Base-by-base conservation (phyloP, 2,113 vertebrate genomes). In the Engraulis encrasicolus region DNA sequence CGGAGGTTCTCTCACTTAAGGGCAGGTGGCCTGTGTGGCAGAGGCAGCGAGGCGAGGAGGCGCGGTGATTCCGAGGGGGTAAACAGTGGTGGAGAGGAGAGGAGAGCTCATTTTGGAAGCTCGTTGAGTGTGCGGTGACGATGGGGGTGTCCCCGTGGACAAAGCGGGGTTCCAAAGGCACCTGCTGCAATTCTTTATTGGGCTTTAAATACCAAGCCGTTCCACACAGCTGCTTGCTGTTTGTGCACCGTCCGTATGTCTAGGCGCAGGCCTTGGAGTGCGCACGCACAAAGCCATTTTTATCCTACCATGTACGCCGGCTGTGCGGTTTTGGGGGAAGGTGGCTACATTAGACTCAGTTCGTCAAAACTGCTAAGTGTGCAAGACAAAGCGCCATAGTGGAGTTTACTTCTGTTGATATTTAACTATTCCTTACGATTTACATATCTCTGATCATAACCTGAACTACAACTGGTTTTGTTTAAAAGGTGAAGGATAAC, bases 151-250 rank as follows among this genome's bases (percentile, higher is more conserved):
- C 90, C 89, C 87, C 88, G 82, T 88, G 92, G 93, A 97, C 96
- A 97, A 97, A 96, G 93, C 94, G 90, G 93, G 94, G 93, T 93
- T 95, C 95, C 95, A 94, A 96, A 96, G 95, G 95, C 96, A 97
- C 96, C 96, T 97, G 96, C 96, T 96, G 95, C 94, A 94, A 77
- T 87, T 94, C 92, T 95, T 96, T 96, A 95, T 91, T 94, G 81
- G 88, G 87, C 95, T 96, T 95, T 96, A 97, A 96, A 96, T 96
- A 95, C 95, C 85, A 90, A 91, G 92, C 92, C 94, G 94, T 94
- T 95, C 93, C 93, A 94, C 95, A 93, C 96, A 97, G 96, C 96
- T 96, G 96, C 96, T 77, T 87, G 89, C 85, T 89, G 89, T 82
- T 83, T 84, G 84, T 90, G 85, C 90, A 40, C 91, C 91, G 89